Evolutionary conservation across 2,888 invertebrate genomes (phyloP).

Genomic region (Andrena dorsata): DNA sequence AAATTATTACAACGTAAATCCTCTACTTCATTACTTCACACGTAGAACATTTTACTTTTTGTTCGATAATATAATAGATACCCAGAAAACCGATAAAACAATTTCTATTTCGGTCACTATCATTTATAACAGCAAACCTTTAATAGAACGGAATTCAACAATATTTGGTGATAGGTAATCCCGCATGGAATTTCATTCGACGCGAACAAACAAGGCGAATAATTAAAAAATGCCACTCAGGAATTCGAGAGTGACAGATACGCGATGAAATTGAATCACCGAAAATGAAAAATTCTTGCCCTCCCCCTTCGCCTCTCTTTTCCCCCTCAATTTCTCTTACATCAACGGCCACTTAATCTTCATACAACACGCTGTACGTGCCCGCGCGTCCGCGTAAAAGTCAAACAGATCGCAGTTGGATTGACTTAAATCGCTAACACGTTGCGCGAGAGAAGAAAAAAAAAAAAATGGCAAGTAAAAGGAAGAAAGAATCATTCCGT

Average conservation of each 20-base stretch:
- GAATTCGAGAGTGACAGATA: conserved; percentile 3
- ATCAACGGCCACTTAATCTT: conserved; percentile 59
- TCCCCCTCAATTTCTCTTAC: conserved; percentile 7
- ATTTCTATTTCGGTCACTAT: background rate
- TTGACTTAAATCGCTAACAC: conserved; percentile 55
- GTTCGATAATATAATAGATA: background rate
- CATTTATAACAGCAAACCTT: background rate
- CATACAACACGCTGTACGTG: conserved; percentile 39
- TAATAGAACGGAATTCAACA: background rate
- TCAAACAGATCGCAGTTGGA: conserved; percentile 57
- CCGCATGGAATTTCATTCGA: conserved; percentile 22
- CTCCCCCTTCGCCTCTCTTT: background rate
- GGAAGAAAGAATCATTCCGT: conserved; percentile 21
- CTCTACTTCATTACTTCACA: background rate
- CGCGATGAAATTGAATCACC: conserved; percentile 56
- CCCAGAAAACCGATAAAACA: background rate
- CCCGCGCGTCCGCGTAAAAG: conserved; percentile 31
- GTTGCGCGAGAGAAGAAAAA: background rate
- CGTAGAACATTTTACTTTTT: background rate
- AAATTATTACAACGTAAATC: no score
- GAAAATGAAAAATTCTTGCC: conserved; percentile 47
- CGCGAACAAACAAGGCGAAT: conserved; percentile 2
- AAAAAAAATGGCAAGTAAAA: background rate
- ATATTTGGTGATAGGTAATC: background rate
- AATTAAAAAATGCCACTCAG: conserved; percentile 36